Percentiles rank a stretch among this genome's conserved stretches.
Conservation (phyloP, 2,888 invertebrate genomes). For the Agriopis marginaria region DNA sequence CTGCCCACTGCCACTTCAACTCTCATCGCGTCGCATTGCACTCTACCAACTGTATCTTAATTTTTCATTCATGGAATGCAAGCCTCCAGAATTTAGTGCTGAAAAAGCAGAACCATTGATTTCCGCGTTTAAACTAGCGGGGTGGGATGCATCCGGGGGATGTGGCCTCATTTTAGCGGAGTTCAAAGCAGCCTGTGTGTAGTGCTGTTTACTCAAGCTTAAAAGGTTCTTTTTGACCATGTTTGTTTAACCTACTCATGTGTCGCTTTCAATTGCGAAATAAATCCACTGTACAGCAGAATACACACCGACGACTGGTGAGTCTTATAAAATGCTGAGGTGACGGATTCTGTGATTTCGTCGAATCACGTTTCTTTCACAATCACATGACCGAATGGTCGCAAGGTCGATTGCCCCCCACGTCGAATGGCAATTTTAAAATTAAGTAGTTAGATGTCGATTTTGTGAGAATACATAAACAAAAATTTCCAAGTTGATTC, state of each 20-base stretch:
- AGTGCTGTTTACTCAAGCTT: conserved; percentile 46
- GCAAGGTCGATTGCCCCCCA: too few relatives aligned
- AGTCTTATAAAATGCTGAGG: background rate
- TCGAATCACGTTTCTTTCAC: too few relatives aligned
- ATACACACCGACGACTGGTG: background rate
- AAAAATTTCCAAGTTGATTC: too few relatives aligned
- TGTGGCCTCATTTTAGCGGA: conserved; percentile 46
- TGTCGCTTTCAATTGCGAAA: conserved; percentile 18
- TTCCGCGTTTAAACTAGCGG: background rate
- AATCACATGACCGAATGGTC: too few relatives aligned
- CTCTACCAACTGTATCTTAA: too few relatives aligned
- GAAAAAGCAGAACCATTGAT: conserved; percentile 6
- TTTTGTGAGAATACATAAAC: too few relatives aligned
- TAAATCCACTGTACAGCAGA: background rate
- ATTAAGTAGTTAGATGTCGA: too few relatives aligned
- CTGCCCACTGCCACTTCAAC: too few relatives aligned
- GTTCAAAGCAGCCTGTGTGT: conserved; percentile 52
- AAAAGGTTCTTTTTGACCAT: conserved; percentile 48
- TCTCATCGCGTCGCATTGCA: too few relatives aligned
- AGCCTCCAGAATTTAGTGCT: background rate
- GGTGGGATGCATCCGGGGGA: conserved; percentile 26
- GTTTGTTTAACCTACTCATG: conserved; percentile 47
- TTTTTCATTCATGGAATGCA: background rate
- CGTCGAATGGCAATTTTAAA: too few relatives aligned
- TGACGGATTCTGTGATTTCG: background rate